Evolutionary conservation across 1,140 invertebrate species (phyloP), one percentile per base, ranked within the genome.

Genomic region (Spodoptera litura): DNA sequence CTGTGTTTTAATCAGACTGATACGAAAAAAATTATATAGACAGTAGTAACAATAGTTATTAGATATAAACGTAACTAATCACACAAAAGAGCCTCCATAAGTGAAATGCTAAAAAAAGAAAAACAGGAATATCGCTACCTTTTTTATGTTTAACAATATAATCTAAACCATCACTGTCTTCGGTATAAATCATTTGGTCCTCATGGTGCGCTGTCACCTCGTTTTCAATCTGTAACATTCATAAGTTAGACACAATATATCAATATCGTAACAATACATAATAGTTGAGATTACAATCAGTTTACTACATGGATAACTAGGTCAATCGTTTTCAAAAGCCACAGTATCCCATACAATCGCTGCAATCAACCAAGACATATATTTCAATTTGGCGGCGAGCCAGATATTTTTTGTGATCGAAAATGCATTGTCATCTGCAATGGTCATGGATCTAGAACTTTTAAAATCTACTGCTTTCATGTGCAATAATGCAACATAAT

Each of bases 311-410:
- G 58, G 82, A 81, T 80, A 93, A 84, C 85, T 92, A 79, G 91
- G 91, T 91, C 89, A 88, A 80, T 81, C 84, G 82, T 75, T 88
- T 90, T 87, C 83, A 85, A 89, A 89, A 85, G 64, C 78, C 76
- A 85, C 81, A 81, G 80, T 81, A 83, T 85, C 78, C 78, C 81
- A 85, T 79, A 88, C 87, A 89, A 89, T 88, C 53, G 84, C 81
- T 87, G 85, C 87, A 88, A 82, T 85, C 78, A 79, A 83, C 68
- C 80, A 83, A 89, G 85, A 84, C 49, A 71, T 82, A 87, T 87
- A 87, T 92, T 88, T 90, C 80, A 88, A 90, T 91, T 91, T 91
- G 86, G 83, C 83, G 27, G 58, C 15, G 62, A 13, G 82, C 87
- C 85, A 90, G 83, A 88, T 76, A 64, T 88, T 88, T 89, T 89